Conservation (phyloP, 2,113 vertebrate species). For the Gambusia affinis region DNA sequence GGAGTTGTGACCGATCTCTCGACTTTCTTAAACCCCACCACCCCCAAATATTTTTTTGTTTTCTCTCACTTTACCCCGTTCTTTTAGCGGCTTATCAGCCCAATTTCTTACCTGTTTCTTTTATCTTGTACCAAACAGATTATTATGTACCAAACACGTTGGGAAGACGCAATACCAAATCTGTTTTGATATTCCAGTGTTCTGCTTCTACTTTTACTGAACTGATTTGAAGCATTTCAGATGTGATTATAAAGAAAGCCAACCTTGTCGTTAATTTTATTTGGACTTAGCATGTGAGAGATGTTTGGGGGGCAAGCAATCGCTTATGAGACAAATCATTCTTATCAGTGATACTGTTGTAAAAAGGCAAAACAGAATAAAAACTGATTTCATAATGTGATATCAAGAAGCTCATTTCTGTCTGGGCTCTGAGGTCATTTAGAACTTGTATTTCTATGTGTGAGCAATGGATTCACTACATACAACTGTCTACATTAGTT, state of each 20-base stretch:
- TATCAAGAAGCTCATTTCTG: slow-evolving; percentile 12
- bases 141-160: slow-evolving; percentile 34
- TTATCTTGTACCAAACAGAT: slow-evolving; percentile 43
- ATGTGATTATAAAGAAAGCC: slow-evolving; percentile 23
- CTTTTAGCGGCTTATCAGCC: slow-evolving; percentile 56
- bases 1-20: background rate
- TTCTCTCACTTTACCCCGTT: slow-evolving; percentile 10
- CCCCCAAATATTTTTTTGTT: slow-evolving; percentile 1
- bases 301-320: slow-evolving; percentile 33
- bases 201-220: slow-evolving; percentile 69
- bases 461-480: too few relatives aligned
- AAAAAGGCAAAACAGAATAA: slow-evolving; percentile 71
- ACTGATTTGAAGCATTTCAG: slow-evolving; percentile 35
- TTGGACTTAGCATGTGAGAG: slow-evolving; percentile 51
- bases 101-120: slow-evolving; percentile 43
- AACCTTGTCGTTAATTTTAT: slow-evolving; percentile 48
- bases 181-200: slow-evolving; percentile 54
- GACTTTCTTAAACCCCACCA: background rate
- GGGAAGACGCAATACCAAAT: slow-evolving; percentile 56
- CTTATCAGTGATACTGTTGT: slow-evolving; percentile 65
- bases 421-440: background rate
- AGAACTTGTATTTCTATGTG: background rate
- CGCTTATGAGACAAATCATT: slow-evolving; percentile 49
- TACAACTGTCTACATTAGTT: too few relatives aligned
- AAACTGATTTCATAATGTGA: slow-evolving; percentile 64